phyloP scores from a whole-genome alignment of 2,113 vertebrate species.

The Sturnira hondurensis region DNA sequence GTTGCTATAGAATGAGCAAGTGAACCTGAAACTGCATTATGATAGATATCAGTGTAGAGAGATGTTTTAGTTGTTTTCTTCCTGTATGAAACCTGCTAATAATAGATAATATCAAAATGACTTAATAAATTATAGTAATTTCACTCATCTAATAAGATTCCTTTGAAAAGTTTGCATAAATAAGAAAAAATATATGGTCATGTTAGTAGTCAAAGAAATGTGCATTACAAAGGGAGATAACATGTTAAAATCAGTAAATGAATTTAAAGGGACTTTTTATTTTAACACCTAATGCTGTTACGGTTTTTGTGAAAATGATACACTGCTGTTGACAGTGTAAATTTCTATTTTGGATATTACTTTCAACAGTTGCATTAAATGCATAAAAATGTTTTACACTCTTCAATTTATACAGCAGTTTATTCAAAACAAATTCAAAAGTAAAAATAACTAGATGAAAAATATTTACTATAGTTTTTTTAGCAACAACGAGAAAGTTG shows the following conservation, averaged over 20 bases:
- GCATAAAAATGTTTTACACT: not conserved
- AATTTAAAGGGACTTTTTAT: not conserved
- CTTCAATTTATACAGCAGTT: not conserved
- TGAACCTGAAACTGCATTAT: not conserved
- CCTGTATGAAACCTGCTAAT: not conserved
- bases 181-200: not conserved
- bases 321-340: not conserved
- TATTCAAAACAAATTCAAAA: slow-evolving; percentile 10
- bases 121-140: not conserved
- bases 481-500: not conserved
- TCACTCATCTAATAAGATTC: not conserved
- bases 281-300: not conserved
- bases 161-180: slow-evolving; percentile 18
- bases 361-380: not conserved
- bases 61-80: slow-evolving; percentile 15
- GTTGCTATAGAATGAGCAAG: not conserved
- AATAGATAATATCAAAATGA: not conserved
- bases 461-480: not conserved
- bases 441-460: not conserved
- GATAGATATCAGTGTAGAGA: not conserved
- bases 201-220: not conserved
- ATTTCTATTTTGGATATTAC: slow-evolving; percentile 22
- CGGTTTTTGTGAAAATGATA: slow-evolving; percentile 27
- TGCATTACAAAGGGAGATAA: not conserved
- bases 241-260: not conserved